Conservation (phyloP, 2,888 invertebrate species). For the Tinea semifulvella region DNA sequence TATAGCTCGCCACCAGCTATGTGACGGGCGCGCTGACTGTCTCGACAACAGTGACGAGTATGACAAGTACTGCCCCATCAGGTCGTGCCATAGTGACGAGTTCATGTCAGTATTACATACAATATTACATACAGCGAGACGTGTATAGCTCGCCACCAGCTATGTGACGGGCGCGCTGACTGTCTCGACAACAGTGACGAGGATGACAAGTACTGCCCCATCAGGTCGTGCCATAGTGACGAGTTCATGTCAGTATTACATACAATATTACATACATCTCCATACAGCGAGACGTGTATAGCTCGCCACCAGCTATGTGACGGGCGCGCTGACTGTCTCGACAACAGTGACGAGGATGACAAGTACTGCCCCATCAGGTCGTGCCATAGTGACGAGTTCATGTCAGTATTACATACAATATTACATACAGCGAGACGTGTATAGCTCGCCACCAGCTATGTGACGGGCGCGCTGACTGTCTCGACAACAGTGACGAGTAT, state of each 20-base stretch:
- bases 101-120: conserved; percentile 9
- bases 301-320: conserved; percentile 6
- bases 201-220: neutral
- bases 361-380: conserved; percentile 1
- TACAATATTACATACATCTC: too few relatives aligned
- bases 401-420: conserved; percentile 6
- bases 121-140: neutral
- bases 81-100: neutral
- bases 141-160: conserved; percentile 2
- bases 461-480: neutral
- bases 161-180: conserved; percentile 2
- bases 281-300: neutral
- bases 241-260: conserved; percentile 8
- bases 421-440: neutral
- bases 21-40: conserved; percentile 3
- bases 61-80: neutral
- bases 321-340: neutral
- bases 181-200: conserved; percentile 4
- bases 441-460: conserved; percentile 5
- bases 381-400: conserved; percentile 5
- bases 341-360: conserved; percentile 3
- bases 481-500: conserved; percentile 5
- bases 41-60: conserved; percentile 3
- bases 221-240: conserved; percentile 3
- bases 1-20: conserved; percentile 3